Evolutionary conservation across 2,888 invertebrate genomes (phyloP).

Genomic region (Schizaphis graminum): DNA sequence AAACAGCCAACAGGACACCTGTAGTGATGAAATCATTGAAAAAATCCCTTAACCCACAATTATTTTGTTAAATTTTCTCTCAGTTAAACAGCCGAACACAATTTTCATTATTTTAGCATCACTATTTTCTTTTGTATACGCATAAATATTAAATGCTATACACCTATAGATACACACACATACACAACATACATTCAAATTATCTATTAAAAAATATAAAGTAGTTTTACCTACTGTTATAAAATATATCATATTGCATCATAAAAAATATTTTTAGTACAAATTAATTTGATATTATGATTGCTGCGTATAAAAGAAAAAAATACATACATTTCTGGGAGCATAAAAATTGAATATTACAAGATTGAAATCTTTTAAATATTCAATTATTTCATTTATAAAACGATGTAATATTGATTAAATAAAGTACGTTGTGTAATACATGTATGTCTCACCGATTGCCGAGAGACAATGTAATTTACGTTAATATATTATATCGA

Average conservation of each 20-base stretch:
- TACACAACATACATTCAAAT: background rate
- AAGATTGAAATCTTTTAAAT: background rate
- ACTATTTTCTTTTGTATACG: background rate
- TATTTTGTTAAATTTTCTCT: constrained; percentile 12
- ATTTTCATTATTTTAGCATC: background rate
- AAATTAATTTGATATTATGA: background rate
- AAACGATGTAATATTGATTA: background rate
- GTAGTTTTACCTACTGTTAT: background rate
- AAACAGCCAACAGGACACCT: constrained; percentile 35
- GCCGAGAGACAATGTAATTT: constrained; percentile 1
- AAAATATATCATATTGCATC: background rate
- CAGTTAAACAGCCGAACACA: background rate
- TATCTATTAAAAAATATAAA: background rate
- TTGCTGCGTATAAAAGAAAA: background rate
- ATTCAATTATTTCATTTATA: background rate
- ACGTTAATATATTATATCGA: background rate
- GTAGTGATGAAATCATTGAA: constrained; percentile 51
- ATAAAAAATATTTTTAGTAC: background rate
- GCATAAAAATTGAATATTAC: background rate
- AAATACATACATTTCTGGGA: background rate
- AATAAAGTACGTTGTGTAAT: background rate
- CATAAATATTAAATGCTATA: background rate
- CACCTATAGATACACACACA: background rate
- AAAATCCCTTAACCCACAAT: constrained; percentile 20
- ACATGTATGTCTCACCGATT: background rate